Conservation (phyloP, 2,113 vertebrate species). For the Saimiri boliviensis region DNA sequence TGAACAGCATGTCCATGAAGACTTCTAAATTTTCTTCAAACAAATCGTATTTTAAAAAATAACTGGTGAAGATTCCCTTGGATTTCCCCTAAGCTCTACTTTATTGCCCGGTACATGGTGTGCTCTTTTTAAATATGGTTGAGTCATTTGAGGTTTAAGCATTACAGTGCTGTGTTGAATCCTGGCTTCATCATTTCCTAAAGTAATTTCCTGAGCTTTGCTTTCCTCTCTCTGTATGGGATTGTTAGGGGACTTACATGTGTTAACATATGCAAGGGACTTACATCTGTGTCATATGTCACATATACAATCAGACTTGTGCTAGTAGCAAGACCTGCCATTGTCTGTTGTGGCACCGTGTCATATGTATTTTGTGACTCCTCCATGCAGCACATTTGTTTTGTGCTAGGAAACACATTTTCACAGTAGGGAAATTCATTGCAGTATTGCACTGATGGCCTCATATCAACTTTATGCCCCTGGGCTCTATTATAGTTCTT, state of each 20-base stretch:
- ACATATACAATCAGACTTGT: neutral
- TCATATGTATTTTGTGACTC: neutral
- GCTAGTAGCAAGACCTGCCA: no score
- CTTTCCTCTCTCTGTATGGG: neutral
- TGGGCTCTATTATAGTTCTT: neutral
- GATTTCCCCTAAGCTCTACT: neutral
- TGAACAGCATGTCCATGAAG: neutral
- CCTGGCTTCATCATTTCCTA: neutral
- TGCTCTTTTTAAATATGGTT: neutral
- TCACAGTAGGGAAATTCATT: neutral
- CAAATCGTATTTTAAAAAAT: constrained; percentile 16
- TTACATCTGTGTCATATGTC: no score
- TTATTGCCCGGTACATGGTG: neutral
- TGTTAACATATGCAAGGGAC: neutral
- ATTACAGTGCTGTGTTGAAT: neutral
- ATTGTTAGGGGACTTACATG: neutral
- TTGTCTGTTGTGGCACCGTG: neutral
- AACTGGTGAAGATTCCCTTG: constrained; percentile 7
- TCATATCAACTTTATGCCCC: neutral
- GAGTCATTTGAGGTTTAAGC: neutral
- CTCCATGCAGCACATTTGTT: neutral
- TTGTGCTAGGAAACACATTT: neutral
- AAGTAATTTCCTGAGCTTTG: neutral
- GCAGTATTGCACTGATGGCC: neutral
- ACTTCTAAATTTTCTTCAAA: neutral